phyloP scores from a whole-genome alignment of 2,797 vertebrate genomes.

The Neomorphus geoffroyi region DNA sequence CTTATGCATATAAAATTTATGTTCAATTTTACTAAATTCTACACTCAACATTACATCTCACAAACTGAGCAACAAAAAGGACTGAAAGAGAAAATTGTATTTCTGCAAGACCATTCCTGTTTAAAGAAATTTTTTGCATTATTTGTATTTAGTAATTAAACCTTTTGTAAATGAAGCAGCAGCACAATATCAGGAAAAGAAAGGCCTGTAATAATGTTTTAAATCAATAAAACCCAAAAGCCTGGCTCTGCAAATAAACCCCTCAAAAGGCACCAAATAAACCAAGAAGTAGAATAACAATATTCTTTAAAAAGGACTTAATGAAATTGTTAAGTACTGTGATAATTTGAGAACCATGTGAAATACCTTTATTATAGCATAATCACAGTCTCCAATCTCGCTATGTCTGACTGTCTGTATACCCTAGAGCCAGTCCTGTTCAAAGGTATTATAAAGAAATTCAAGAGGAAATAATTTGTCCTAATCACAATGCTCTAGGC shows the following conservation, averaged over 20 bases:
- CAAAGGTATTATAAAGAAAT: slow-evolving; percentile 36
- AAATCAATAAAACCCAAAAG: slow-evolving; percentile 64
- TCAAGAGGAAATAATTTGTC: neutral
- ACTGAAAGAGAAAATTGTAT: slow-evolving; percentile 41
- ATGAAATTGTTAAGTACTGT: slow-evolving; percentile 35
- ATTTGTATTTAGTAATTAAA: slow-evolving; percentile 52
- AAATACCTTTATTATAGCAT: neutral
- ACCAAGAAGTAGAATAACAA: slow-evolving; percentile 28
- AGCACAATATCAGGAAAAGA: slow-evolving; percentile 1
- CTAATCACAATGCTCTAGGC: neutral
- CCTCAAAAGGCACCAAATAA: slow-evolving; percentile 63
- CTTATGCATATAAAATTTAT: slow-evolving; percentile 51
- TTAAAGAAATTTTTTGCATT: slow-evolving; percentile 57
- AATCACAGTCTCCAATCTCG: slow-evolving; percentile 4
- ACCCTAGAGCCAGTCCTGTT: slow-evolving; percentile 39
- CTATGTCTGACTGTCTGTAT: neutral
- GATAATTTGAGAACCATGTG: slow-evolving; percentile 36
- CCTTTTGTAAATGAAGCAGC: slow-evolving; percentile 50
- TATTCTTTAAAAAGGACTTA: slow-evolving; percentile 40
- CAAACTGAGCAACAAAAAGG: slow-evolving; percentile 49
- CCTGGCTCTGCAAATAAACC: slow-evolving; percentile 62
- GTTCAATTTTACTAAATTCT: slow-evolving; percentile 44
- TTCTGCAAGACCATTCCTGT: slow-evolving; percentile 32
- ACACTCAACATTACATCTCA: slow-evolving; percentile 41
- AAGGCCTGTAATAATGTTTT: slow-evolving; percentile 39